These are phyloP conservation scores for Eutrigla gurnardus DNA, from an alignment of 2,797 vertebrate genomes.

Conservation along the genomic window DNA sequence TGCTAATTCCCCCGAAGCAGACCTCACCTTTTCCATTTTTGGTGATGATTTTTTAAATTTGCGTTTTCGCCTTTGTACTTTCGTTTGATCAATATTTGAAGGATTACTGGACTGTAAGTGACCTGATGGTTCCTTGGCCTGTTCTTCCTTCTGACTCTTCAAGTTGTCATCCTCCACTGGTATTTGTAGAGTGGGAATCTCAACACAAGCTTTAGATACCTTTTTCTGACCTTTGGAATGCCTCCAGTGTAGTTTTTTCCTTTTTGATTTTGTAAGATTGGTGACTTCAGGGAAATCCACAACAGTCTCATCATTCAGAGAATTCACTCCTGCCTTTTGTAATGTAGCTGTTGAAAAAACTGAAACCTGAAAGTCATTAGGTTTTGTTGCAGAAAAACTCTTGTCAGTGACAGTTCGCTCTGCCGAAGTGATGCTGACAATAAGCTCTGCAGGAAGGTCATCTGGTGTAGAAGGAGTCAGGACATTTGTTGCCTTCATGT, in stretches of 20 bases:
- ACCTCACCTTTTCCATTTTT: slow-evolving; percentile 39
- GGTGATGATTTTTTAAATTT: slow-evolving; percentile 41
- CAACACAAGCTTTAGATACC: slow-evolving; percentile 28
- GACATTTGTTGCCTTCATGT: slow-evolving; percentile 14
- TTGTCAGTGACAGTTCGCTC: slow-evolving; percentile 50
- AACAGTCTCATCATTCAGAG: slow-evolving; percentile 42
- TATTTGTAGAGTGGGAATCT: slow-evolving; percentile 36
- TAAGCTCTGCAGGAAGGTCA: slow-evolving; percentile 74
- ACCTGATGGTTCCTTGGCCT: slow-evolving; percentile 21
- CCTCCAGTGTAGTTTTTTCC: slow-evolving; percentile 27
- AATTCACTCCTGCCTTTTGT: slow-evolving; percentile 28
- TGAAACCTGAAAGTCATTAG: slow-evolving; percentile 49
- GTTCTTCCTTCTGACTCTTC: slow-evolving; percentile 12
- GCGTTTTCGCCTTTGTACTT: slow-evolving; percentile 40
- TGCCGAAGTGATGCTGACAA: slow-evolving; percentile 77
- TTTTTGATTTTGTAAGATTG: slow-evolving; percentile 37
- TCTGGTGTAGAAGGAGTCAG: slow-evolving; percentile 52
- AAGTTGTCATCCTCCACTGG: slow-evolving; percentile 24
- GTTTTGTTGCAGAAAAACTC: slow-evolving; percentile 35
- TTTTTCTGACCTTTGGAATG: slow-evolving; percentile 15
- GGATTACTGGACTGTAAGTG: slow-evolving; percentile 24
- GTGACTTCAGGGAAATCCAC: slow-evolving; percentile 29
- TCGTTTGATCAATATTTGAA: slow-evolving; percentile 43
- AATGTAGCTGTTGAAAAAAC: slow-evolving; percentile 48
- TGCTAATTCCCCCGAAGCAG: slow-evolving; percentile 9